Evolutionary conservation across 2,113 vertebrate species (phyloP).

Genomic region (Sterrhoptilus dennistouni): DNA sequence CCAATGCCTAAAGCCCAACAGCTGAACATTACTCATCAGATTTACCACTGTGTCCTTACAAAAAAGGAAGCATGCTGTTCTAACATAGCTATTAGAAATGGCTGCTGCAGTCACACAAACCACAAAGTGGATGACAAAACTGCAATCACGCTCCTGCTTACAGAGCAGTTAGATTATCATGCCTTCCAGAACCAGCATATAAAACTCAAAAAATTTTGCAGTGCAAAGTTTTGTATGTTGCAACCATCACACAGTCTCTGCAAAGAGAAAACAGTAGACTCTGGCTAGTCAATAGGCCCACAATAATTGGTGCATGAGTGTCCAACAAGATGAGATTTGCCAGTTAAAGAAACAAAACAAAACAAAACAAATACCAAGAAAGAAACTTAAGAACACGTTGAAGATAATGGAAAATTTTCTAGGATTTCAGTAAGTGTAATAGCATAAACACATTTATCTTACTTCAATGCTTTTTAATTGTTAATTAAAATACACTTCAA

Average conservation of each 20-base stretch:
- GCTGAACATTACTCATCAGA: slow-evolving; percentile 49
- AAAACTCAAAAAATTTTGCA: neutral
- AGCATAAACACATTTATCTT: neutral
- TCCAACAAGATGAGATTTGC: neutral
- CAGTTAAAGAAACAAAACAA: neutral
- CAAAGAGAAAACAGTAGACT: neutral
- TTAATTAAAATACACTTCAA: neutral
- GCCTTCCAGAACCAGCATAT: neutral
- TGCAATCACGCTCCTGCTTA: neutral
- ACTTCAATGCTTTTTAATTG: neutral
- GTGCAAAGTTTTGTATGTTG: neutral
- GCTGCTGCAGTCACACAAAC: neutral
- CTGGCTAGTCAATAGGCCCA: neutral
- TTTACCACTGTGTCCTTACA: neutral
- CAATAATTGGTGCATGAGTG: neutral
- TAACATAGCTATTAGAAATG: neutral
- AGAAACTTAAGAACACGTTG: neutral
- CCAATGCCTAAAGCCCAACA: neutral
- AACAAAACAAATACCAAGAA: neutral
- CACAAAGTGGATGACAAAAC: neutral
- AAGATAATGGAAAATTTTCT: neutral
- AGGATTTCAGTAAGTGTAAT: neutral
- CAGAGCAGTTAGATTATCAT: neutral
- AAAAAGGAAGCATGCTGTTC: neutral
- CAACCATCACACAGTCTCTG: neutral